phyloP scores from a whole-genome alignment of 1,140 invertebrate species.

The Bombus vancouverensis region DNA sequence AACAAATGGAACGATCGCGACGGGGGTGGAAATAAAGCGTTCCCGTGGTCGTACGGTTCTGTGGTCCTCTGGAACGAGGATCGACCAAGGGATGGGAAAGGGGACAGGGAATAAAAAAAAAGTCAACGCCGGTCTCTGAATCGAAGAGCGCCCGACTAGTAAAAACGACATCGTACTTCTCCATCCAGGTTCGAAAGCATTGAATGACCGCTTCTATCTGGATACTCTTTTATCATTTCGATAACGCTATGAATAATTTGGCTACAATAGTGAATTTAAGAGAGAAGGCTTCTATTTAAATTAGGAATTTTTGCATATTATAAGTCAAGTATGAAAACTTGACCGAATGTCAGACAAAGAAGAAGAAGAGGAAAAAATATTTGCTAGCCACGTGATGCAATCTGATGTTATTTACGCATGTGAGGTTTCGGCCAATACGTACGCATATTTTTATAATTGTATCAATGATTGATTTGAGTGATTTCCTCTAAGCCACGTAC shows the following conservation, averaged over 20 bases:
- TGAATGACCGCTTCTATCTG: slow-evolving; percentile 13
- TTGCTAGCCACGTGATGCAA: no score
- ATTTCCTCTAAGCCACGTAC: not conserved
- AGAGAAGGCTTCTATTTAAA: not conserved
- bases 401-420: no score
- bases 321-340: no score
- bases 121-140: slow-evolving; percentile 72
- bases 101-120: slow-evolving; percentile 37
- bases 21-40: slow-evolving; percentile 76
- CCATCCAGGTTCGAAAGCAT: slow-evolving; percentile 31
- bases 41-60: slow-evolving; percentile 69
- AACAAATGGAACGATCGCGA: slow-evolving; percentile 77
- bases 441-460: not conserved
- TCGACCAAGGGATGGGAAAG: slow-evolving; percentile 25
- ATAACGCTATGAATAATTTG: not conserved
- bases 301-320: not conserved
- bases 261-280: not conserved
- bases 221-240: not conserved
- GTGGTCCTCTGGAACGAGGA: slow-evolving; percentile 57
- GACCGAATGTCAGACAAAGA: no score
- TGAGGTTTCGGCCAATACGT: no score
- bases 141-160: slow-evolving; percentile 69
- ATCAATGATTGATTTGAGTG: no score
- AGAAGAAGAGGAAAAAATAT: no score
- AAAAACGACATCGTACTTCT: slow-evolving; percentile 72